phyloP scores from a whole-genome alignment of 2,113 vertebrate species.

The Sceloporus undulatus region DNA sequence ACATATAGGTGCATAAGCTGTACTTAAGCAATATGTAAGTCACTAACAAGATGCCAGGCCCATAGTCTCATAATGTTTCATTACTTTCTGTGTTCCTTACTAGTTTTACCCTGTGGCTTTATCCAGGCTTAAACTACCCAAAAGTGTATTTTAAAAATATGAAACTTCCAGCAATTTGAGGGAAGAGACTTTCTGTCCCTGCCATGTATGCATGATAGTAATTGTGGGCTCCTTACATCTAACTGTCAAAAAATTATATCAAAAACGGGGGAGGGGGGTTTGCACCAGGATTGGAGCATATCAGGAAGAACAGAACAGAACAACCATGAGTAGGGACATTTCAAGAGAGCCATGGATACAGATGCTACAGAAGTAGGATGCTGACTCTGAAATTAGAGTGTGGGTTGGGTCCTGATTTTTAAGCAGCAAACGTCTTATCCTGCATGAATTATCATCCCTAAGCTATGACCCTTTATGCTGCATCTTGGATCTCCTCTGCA shows the following conservation, averaged over 20 bases:
- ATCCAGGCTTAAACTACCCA: too few relatives aligned
- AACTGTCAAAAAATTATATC: neutral
- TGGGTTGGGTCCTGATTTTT: neutral
- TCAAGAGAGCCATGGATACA: too few relatives aligned
- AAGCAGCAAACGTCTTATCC: neutral
- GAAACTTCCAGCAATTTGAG: too few relatives aligned
- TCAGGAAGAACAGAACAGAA: neutral
- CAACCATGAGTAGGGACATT: neutral
- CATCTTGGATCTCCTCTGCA: neutral
- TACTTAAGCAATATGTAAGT: too few relatives aligned
- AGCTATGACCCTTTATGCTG: neutral
- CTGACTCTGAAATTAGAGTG: neutral
- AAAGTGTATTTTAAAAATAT: too few relatives aligned
- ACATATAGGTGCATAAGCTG: too few relatives aligned
- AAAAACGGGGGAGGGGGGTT: neutral
- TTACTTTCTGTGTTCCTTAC: too few relatives aligned
- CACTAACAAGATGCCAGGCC: too few relatives aligned
- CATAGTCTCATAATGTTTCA: too few relatives aligned
- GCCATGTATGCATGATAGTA: neutral
- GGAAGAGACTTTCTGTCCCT: too few relatives aligned
- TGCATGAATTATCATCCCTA: neutral
- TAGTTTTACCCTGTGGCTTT: too few relatives aligned
- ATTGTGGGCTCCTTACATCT: neutral
- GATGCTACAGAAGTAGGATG: neutral
- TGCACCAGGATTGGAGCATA: neutral